Evolutionary conservation across 2,113 vertebrate genomes (phyloP), one percentile per base, ranked within the genome.

Genomic region (Zeus faber): DNA sequence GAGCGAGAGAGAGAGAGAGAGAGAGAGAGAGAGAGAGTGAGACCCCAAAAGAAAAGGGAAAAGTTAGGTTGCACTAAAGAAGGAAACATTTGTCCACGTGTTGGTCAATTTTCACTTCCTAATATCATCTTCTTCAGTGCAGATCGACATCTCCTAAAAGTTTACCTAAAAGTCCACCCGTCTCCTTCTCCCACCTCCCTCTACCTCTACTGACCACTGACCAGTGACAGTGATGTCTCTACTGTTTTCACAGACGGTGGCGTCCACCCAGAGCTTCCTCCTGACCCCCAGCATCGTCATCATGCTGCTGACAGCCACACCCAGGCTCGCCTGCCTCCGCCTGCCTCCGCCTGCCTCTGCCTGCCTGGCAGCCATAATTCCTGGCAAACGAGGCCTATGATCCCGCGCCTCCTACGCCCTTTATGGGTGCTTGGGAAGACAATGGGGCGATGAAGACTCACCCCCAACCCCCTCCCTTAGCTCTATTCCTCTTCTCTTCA

Each of bases 341-440:
- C 10, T n/a, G 10, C 23, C 21, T 47, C 44, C n/a, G 3, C 5
- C 43, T 48, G 26, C 14, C 43, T 22, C 44, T 52, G 17, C 39
- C 43, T 47, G 46, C 58, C 33, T 65, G 56, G 76, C 68, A 54
- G 59, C 77, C 62, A 79, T 84, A 82, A 85, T 77, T 87, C 73
- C 67, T 73, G 69, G 53, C 66, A 77, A 88, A 86, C 76, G 76
- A 85, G 81, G 67, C 83, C 82, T 75, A 75, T 74, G 79, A 85
- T 80, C 80, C 67, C 64, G 76, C 25, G 65, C 68, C 79, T 81
- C 81, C 80, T 85, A 63, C 62, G 83, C 81, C 84, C 87, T 90
- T 88, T 90, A 87, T 89, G 84, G 85, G 71, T 88, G 81, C 88
- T 88, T 87, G 80, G 79, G 81, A 84, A 88, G 80, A 89, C 86